Evolutionary conservation across 1,140 invertebrate genomes (phyloP).

Genomic region (Asobara japonica): DNA sequence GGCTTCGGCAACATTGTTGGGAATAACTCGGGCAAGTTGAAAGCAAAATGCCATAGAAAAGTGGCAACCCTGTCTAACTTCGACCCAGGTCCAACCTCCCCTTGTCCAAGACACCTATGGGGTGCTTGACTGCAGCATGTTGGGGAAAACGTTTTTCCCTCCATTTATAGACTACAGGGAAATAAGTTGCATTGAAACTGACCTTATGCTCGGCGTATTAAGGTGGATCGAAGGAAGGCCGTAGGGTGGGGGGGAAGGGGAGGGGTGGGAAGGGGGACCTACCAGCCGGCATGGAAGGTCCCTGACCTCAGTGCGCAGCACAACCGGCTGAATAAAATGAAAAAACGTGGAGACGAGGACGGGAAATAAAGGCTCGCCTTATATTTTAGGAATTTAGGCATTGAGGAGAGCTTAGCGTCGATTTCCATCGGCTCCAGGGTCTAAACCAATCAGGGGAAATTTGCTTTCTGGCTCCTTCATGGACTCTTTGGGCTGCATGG

Average conservation of each 20-base stretch:
- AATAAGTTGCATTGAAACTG: background rate
- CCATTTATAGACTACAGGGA: background rate
- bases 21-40: background rate
- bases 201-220: background rate
- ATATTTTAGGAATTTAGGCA: background rate
- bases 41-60: background rate
- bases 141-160: too few species aligned
- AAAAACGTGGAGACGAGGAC: background rate
- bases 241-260: constrained; percentile 20
- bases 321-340: constrained; percentile 13
- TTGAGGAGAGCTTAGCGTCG: background rate
- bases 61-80: constrained; percentile 51
- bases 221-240: constrained; percentile 20
- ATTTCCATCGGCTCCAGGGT: background rate
- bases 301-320: constrained; percentile 54
- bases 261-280: constrained; percentile 38
- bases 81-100: constrained; percentile 26
- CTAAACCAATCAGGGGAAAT: background rate
- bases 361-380: background rate
- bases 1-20: constrained; percentile 3
- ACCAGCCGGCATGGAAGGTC: constrained; percentile 62
- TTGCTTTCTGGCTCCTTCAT: too few species aligned
- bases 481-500: too few species aligned
- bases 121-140: background rate
- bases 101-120: constrained; percentile 25